These are phyloP conservation scores for Ornithoptera alexandrae DNA, from an alignment of 2,888 invertebrate genomes.

Conservation along the genomic window DNA sequence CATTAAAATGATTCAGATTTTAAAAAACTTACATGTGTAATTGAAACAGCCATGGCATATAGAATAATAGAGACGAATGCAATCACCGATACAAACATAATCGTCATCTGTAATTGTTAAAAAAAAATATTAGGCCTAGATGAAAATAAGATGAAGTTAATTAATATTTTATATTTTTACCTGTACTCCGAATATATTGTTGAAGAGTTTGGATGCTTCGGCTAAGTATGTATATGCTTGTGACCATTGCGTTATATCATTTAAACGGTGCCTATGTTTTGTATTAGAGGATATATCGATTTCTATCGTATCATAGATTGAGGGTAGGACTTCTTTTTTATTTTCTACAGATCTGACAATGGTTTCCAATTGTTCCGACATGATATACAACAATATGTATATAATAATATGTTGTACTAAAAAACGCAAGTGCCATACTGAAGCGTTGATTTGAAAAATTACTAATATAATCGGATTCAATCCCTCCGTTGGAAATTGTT, in stretches of 20 bases:
- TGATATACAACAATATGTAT: not conserved
- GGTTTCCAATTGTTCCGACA: conserved; percentile 19
- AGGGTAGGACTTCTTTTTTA: not conserved
- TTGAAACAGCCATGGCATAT: conserved; percentile 4
- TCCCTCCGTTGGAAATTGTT: not conserved
- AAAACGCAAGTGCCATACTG: not conserved
- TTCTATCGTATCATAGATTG: not conserved
- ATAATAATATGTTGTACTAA: conserved; percentile 12
- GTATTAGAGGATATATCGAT: not conserved
- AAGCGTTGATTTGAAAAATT: not conserved
- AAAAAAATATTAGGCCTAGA: not conserved
- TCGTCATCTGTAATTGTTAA: conserved; percentile 12
- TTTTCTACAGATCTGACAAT: conserved; percentile 7
- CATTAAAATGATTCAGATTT: not conserved
- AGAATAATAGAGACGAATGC: conserved; percentile 4
- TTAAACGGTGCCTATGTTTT: not conserved
- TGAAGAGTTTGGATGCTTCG: conserved; percentile 9
- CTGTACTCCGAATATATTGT: conserved; percentile 21
- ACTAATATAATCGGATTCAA: not conserved
- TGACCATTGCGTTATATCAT: conserved; percentile 18
- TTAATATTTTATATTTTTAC: conserved; percentile 4
- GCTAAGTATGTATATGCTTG: conserved; percentile 13
- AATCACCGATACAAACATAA: conserved; percentile 17
- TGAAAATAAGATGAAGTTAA: not conserved
- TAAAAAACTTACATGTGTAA: conserved; percentile 10